Base-by-base conservation (phyloP, 2,113 vertebrate species). In the Protomyctophum bolini region DNA sequence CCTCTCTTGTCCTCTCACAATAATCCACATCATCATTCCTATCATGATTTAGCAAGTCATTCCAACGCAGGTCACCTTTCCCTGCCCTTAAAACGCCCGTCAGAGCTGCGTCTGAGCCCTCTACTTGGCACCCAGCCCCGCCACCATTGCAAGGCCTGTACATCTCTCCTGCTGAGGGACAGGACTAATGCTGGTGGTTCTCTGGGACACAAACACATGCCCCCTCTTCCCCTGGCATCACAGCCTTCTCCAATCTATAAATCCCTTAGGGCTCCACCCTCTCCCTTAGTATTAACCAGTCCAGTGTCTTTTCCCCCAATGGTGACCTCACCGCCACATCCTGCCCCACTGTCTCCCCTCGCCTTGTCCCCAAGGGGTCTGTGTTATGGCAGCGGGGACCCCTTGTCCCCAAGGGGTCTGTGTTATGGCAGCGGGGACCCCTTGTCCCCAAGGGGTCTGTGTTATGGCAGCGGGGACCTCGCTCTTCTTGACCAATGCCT, bases 401-500 rank as follows among this genome's bases (percentile, higher is more conserved):
- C 33, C 49, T 7, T 14, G 41, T 68, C 76, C 21, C 33, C 78
- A 6, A 48, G 33, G 61, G 63, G 54, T 72, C 60, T 72, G 11
- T 21, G 70, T 66, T 4, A 33, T 4, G 33, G 33, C 4, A 33
- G 33, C 33, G 87, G 80, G 65, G 68, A 65, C 72, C 75, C 33
- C 49, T 7, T 14, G 41, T 68, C 76, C 21, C 33, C 78, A 6
- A 48, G 33, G 61, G 63, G 54, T 72, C 60, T 72, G 11, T 21
- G 69, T 66, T 6, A 41, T 6, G 33, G 33, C 5, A 41, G 33
- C 33, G 87, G 77, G 67, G 87, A 92, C 72, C 82, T 94, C 55
- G 77, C 67, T 66, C 78, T 89, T 11, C 91, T 93, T 11, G 70
- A 66, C 66, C 85, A 87, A 66, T 88, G 85, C 77, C 86, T 94